A percentile compares a stretch with the other conserved stretches of the same genome.
These are phyloP conservation scores for Tachycineta bicolor DNA, from an alignment of 2,113 vertebrate genomes.

Conservation along the genomic window DNA sequence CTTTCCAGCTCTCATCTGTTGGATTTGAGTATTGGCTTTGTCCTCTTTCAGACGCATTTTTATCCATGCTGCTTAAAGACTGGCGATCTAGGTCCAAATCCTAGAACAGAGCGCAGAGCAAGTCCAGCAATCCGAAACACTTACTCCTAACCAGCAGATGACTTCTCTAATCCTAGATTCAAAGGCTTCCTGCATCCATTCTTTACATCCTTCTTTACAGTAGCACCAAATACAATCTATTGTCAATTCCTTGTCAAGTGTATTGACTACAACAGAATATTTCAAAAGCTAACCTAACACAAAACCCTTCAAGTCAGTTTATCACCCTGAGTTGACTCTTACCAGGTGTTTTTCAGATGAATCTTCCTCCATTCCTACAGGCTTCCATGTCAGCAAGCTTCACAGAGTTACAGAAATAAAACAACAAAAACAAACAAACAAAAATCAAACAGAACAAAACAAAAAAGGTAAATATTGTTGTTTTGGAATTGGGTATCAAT, in stretches of 20 bases:
- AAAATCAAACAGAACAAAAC: not conserved
- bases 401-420: not conserved
- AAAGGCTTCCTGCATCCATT: not conserved
- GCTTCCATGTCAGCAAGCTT: slow-evolving; percentile 95
- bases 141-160: not conserved
- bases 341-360: slow-evolving; percentile 88
- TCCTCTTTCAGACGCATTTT: slow-evolving; percentile 91
- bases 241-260: not conserved
- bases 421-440: not conserved
- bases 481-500: not conserved
- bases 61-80: slow-evolving; percentile 93
- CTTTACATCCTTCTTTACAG: not conserved
- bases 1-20: slow-evolving; percentile 95
- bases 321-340: slow-evolving; percentile 45
- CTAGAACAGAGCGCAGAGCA: slow-evolving; percentile 68
- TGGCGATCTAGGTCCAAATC: slow-evolving; percentile 91
- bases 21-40: slow-evolving; percentile 94
- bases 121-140: not conserved
- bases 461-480: not conserved
- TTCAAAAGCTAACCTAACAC: not conserved
- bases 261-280: not conserved
- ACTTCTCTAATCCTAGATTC: not conserved
- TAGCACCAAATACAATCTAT: not conserved
- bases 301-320: not conserved
- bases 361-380: slow-evolving; percentile 91